Conservation (phyloP, 2,113 vertebrate genomes). For the Anser brachyrhynchus region DNA sequence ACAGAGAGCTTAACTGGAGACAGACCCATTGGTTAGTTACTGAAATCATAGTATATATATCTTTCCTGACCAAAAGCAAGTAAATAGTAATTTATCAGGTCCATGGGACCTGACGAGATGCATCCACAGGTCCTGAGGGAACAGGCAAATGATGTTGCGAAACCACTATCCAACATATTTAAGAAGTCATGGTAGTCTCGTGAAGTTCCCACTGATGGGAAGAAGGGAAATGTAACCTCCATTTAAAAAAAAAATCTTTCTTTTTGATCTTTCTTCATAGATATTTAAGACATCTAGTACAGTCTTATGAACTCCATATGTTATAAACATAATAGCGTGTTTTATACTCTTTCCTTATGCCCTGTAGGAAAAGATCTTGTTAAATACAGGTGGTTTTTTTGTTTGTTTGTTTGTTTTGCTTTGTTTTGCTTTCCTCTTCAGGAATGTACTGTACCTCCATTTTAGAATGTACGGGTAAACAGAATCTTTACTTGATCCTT, state of each 20-base stretch:
- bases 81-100: neutral
- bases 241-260: too few species aligned
- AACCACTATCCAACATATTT: neutral
- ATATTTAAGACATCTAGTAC: neutral
- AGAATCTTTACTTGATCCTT: neutral
- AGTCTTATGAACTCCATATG: neutral
- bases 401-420: too few species aligned
- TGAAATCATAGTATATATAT: neutral
- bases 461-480: neutral
- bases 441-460: neutral
- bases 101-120: too few species aligned
- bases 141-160: too few species aligned
- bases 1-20: neutral
- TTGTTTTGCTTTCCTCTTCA: neutral
- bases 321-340: neutral
- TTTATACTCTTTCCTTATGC: neutral
- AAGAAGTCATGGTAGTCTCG: too few species aligned
- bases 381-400: neutral
- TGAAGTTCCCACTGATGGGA: too few species aligned
- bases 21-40: neutral
- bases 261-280: neutral
- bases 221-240: too few species aligned
- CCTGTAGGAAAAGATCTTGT: neutral
- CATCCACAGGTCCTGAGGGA: too few species aligned
- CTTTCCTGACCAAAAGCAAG: neutral